Base-by-base conservation (phyloP, 2,113 vertebrate genomes). In the Lamprologus tigripictilis region DNA sequence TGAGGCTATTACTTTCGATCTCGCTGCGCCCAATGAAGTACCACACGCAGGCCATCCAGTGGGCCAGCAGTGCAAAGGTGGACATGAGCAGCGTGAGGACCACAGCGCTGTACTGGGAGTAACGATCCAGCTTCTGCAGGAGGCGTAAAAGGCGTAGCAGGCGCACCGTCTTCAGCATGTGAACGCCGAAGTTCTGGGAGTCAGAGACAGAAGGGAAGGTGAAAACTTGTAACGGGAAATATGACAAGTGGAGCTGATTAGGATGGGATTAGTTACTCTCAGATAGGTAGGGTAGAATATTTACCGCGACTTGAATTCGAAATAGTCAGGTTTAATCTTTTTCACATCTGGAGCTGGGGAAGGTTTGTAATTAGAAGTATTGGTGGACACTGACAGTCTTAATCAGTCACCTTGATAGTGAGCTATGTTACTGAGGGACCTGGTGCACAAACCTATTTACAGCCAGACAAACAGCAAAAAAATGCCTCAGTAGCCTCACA, bases 21-120 rank as follows among this genome's bases (percentile, higher is more conserved):
- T 97, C 97, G 2, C 95, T 95, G 87, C 97, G 96, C 4, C 97
- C 97, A 19, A 97, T 97, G 90, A 96, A 95, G 94, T 97, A 97
- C 97, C 97, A 97, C 83, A 97, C 95, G 14, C 97, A 97, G 19
- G 96, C 97, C 97, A 97, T 97, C 97, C 97, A 97, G 84, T 97
- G 97, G 26, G 95, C 97, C 58, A 97, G 94, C 86, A 97, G 89
- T 51, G 95, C 97, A 57, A 97, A 97, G 9, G 97, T 97, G 63
- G 96, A 97, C 97, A 97, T 97, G 90, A 97, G 97, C 85, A 97
- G 90, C 0, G 97, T 97, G 57, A 97, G 96, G 35, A 97, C 97
- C 87, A 97, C 97, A 1, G 97, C 96, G 45, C 97, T 97, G 95
- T 97, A 97, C 94, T 97, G 97, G 0, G 97, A 97, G 92, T 97